Conservation (phyloP, 2,113 vertebrate species). For the Drymodes brunneopygia region DNA sequence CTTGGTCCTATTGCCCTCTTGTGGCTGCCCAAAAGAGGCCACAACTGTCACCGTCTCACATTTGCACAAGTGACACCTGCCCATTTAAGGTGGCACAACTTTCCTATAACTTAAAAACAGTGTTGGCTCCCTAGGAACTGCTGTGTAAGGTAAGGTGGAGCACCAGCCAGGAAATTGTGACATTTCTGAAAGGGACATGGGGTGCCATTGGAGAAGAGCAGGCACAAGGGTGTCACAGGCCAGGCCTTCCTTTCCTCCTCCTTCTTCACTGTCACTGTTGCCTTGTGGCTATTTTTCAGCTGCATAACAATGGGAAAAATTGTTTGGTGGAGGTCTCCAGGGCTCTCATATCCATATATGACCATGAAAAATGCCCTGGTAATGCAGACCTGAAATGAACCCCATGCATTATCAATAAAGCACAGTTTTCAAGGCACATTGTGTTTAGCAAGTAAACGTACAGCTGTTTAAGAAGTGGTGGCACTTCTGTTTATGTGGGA, state of each 20-base stretch:
- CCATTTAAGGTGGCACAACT: not conserved
- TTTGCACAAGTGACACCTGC: not conserved
- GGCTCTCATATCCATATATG: not conserved
- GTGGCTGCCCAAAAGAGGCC: slow-evolving; percentile 30
- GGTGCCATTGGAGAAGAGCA: not conserved
- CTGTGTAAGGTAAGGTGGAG: not conserved
- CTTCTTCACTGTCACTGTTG: not conserved
- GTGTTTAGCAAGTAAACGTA: no score
- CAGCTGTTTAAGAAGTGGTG: no score
- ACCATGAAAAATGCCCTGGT: not conserved
- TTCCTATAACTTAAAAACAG: not conserved
- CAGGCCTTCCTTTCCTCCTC: not conserved
- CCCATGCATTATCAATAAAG: not conserved
- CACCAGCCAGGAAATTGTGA: not conserved
- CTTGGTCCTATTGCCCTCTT: slow-evolving; percentile 60
- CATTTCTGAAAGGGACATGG: not conserved
- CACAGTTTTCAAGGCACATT: no score
- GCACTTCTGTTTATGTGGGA: not conserved
- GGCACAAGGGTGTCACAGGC: not conserved
- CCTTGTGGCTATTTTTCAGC: not conserved
- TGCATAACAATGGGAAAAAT: not conserved
- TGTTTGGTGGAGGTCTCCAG: not conserved
- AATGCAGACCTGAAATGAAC: not conserved
- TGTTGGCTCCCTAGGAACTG: not conserved
- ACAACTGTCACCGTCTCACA: not conserved